A percentile compares a stretch with the other conserved stretches of the same genome.
Conservation (phyloP, 2,888 invertebrate species). For the Nezara viridula region DNA sequence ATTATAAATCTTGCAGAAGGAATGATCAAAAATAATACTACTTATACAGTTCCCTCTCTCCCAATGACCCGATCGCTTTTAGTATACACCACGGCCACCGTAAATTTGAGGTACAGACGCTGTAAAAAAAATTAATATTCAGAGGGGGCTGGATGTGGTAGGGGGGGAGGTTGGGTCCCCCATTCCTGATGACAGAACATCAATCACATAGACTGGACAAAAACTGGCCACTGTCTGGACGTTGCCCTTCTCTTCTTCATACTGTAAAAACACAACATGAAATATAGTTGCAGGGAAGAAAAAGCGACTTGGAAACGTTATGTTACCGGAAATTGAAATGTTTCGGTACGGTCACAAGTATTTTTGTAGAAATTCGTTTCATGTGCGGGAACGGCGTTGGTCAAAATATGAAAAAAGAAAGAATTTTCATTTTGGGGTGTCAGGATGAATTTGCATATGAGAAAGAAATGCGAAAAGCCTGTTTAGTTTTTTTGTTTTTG, state of each 20-base stretch:
- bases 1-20: neutral
- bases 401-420: too few species aligned
- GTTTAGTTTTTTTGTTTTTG: neutral
- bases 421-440: neutral
- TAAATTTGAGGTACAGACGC: neutral
- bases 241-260: constrained; percentile 35
- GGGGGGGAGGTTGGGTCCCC: neutral
- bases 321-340: constrained; percentile 33
- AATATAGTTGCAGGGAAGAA: constrained; percentile 2
- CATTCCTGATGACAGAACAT: constrained; percentile 42
- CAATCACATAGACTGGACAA: constrained; percentile 32
- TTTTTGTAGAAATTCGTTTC: neutral
- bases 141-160: neutral
- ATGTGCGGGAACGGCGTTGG: neutral
- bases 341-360: neutral
- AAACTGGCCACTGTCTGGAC: constrained; percentile 35
- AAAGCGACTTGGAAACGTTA: neutral
- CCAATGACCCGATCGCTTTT: neutral
- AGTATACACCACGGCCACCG: constrained; percentile 2
- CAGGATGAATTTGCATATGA: neutral
- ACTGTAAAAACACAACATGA: constrained; percentile 48
- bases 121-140: constrained; percentile 39
- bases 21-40: neutral
- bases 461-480: neutral
- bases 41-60: neutral